Evolutionary conservation across 2,888 invertebrate genomes (phyloP).

Genomic region (Heliothis peltigera): DNA sequence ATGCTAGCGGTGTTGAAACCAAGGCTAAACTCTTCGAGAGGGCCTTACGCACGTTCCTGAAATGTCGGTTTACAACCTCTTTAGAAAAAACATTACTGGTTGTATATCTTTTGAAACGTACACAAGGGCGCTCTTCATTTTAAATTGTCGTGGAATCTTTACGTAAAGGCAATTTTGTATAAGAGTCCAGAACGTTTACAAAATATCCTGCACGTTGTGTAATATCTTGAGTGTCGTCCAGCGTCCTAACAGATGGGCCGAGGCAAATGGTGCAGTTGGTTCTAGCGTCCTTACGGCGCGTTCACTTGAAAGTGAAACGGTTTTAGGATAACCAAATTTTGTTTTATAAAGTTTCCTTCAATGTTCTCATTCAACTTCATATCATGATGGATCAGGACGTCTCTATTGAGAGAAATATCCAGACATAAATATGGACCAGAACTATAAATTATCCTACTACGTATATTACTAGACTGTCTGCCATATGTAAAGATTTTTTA

Average conservation of each 20-base stretch:
- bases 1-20: slow-evolving; percentile 2
- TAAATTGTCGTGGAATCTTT: slow-evolving; percentile 27
- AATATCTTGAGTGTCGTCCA: slow-evolving; percentile 21
- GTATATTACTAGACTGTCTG: too few relatives aligned
- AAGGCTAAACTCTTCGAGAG: slow-evolving; percentile 4
- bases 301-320: slow-evolving; percentile 14
- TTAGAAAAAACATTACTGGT: slow-evolving; percentile 4
- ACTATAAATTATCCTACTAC: too few relatives aligned
- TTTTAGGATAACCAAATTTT: slow-evolving; percentile 32
- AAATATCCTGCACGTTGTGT: slow-evolving; percentile 20
- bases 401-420: too few relatives aligned
- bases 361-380: too few relatives aligned
- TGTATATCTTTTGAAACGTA: slow-evolving; percentile 8
- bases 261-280: slow-evolving; percentile 52
- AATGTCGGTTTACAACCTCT: slow-evolving; percentile 16
- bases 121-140: slow-evolving; percentile 8
- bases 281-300: slow-evolving; percentile 41
- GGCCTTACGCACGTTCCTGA: slow-evolving; percentile 2
- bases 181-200: slow-evolving; percentile 17
- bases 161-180: slow-evolving; percentile 22
- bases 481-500: too few relatives aligned
- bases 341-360: background rate
- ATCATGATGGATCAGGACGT: background rate
- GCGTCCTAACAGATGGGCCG: slow-evolving; percentile 26
- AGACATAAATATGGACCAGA: background rate